These are phyloP conservation scores for Lampropteryx suffumata DNA, from an alignment of 2,888 invertebrate species.

Conservation along the genomic window DNA sequence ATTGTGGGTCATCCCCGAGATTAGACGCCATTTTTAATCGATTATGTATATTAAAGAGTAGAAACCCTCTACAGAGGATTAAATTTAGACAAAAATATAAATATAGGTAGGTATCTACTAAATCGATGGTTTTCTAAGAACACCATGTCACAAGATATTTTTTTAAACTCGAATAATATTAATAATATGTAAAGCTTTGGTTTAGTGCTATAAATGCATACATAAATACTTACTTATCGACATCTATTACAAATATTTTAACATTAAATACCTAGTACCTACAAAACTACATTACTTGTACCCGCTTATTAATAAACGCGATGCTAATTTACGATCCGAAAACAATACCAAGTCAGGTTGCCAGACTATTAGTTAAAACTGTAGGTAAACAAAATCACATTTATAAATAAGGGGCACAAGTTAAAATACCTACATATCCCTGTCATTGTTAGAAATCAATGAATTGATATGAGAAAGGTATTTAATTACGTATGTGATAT, in stretches of 20 bases:
- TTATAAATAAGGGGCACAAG: conserved; percentile 6
- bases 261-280: conserved; percentile 6
- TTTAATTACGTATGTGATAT: conserved; percentile 17
- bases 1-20: conserved; percentile 11
- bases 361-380: neutral
- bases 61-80: conserved; percentile 23
- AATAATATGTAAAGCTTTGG: conserved; percentile 28
- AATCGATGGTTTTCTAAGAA: conserved; percentile 24
- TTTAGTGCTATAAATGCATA: conserved; percentile 22
- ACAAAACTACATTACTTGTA: conserved; percentile 2
- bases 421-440: conserved; percentile 17
- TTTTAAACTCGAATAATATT: conserved; percentile 18
- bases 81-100: conserved; percentile 25
- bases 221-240: conserved; percentile 21
- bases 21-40: conserved; percentile 15
- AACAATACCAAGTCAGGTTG: neutral
- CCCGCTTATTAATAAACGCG: conserved; percentile 11
- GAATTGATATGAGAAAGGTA: conserved; percentile 23
- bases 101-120: conserved; percentile 11
- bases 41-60: conserved; percentile 17
- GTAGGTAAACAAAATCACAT: neutral
- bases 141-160: conserved; percentile 10
- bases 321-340: neutral
- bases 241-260: conserved; percentile 15
- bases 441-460: conserved; percentile 23